These are phyloP conservation scores for Eristalis arbustorum DNA, from an alignment of 2,888 invertebrate genomes.

Conservation along the genomic window DNA sequence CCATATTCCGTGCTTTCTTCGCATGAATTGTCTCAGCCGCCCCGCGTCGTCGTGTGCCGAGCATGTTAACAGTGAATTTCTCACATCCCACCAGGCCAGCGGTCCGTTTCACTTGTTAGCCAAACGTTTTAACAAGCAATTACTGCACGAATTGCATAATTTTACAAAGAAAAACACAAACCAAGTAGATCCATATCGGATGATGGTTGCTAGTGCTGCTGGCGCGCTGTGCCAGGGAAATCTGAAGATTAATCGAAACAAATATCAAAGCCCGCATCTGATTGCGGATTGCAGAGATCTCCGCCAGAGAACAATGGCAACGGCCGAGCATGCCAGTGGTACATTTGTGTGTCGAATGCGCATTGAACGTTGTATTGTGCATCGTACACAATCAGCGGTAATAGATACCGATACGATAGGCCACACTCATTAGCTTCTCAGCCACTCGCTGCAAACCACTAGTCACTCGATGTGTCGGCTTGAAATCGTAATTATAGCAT, in stretches of 20 bases:
- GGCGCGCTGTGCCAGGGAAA: neutral
- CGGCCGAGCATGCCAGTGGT: slow-evolving; percentile 2
- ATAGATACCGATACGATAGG: slow-evolving; percentile 16
- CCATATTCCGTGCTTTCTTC: slow-evolving; percentile 19
- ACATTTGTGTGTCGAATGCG: neutral
- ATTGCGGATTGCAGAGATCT: neutral
- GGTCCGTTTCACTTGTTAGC: slow-evolving; percentile 28
- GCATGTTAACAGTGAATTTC: slow-evolving; percentile 38
- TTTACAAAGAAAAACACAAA: neutral
- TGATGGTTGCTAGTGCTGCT: neutral
- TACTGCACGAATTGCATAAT: slow-evolving; percentile 58
- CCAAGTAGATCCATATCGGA: neutral
- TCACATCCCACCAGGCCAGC: slow-evolving; percentile 20
- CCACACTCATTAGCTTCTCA: slow-evolving; percentile 9
- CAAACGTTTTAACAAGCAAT: slow-evolving; percentile 35
- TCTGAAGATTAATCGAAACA: neutral
- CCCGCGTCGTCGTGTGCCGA: slow-evolving; percentile 2
- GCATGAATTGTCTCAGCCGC: slow-evolving; percentile 7
- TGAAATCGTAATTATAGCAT: slow-evolving; percentile 3
- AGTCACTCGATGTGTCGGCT: neutral
- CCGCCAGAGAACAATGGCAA: slow-evolving; percentile 1
- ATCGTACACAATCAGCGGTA: neutral
- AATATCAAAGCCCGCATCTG: neutral
- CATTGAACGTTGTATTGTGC: neutral
- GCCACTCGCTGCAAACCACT: too few relatives aligned